Percentiles rank a stretch among this genome's conserved stretches.
These are phyloP conservation scores for Prosapia bicincta DNA, from an alignment of 2,888 invertebrate species.

Conservation along the genomic window DNA sequence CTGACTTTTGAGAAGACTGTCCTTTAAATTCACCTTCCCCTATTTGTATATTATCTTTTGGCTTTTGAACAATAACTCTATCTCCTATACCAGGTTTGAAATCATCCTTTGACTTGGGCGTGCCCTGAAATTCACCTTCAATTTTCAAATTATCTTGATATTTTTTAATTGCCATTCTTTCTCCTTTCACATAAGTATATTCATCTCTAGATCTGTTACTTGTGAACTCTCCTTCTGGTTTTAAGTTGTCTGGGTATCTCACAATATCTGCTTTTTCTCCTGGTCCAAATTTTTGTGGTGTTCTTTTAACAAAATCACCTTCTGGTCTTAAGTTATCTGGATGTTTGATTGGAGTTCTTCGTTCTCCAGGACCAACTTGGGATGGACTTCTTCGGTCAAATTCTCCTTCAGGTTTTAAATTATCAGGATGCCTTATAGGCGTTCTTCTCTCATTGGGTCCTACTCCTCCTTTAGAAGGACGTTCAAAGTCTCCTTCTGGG, in stretches of 20 bases:
- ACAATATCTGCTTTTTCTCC: conserved; percentile 39
- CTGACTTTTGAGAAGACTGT: conserved; percentile 46
- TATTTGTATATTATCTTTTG: conserved; percentile 43
- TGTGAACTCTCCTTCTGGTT: conserved; percentile 50
- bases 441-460: conserved; percentile 42
- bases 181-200: conserved; percentile 36
- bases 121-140: conserved; percentile 53
- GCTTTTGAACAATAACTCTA: conserved; percentile 48
- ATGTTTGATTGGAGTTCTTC: conserved; percentile 43
- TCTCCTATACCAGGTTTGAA: conserved; percentile 50
- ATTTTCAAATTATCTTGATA: conserved; percentile 54
- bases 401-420: conserved; percentile 47
- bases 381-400: conserved; percentile 41
- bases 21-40: conserved; percentile 48
- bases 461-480: conserved; percentile 44
- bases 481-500: conserved; percentile 43
- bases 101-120: conserved; percentile 44
- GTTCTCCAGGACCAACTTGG: conserved; percentile 45
- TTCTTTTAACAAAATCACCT: conserved; percentile 43
- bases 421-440: conserved; percentile 44
- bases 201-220: conserved; percentile 45
- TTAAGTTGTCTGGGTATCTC: conserved; percentile 50
- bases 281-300: background rate
- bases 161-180: conserved; percentile 41
- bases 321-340: conserved; percentile 48